These are phyloP conservation scores for Hydriomena furcata DNA, from an alignment of 2,888 invertebrate genomes.

Conservation along the genomic window DNA sequence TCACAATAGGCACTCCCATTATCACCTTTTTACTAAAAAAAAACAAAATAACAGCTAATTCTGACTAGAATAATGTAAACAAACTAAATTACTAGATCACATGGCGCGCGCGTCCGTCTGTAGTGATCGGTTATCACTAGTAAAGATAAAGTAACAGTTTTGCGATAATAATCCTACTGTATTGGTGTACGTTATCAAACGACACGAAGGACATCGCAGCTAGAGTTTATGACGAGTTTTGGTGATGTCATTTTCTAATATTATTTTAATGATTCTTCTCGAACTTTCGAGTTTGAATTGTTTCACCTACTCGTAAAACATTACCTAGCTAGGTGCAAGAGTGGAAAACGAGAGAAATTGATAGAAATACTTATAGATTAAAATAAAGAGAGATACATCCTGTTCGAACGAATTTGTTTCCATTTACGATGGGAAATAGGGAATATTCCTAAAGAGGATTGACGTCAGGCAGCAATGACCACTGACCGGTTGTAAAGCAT, in stretches of 20 bases:
- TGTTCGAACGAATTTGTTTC: too few species aligned
- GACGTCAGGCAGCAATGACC: too few species aligned
- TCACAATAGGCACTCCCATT: conserved; percentile 75
- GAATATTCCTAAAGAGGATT: too few species aligned
- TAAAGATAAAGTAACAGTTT: conserved; percentile 22
- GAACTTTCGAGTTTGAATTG: too few species aligned
- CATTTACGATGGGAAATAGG: too few species aligned
- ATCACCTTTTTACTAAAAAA: conserved; percentile 14
- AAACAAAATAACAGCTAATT: conserved; percentile 7
- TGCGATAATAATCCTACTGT: conserved; percentile 19
- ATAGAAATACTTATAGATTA: too few species aligned
- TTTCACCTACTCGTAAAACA: too few species aligned
- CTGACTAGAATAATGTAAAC: conserved; percentile 30
- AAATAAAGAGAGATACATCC: too few species aligned
- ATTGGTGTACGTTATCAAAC: conserved; percentile 9
- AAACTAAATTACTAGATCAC: conserved; percentile 20
- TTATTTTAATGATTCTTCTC: neutral
- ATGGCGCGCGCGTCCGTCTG: conserved; percentile 20
- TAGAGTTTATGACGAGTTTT: too few species aligned
- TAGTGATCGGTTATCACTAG: conserved; percentile 30
- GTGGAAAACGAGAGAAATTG: too few species aligned
- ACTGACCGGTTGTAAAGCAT: too few species aligned
- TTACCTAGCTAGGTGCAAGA: too few species aligned
- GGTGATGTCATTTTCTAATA: conserved; percentile 1
- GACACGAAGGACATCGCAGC: conserved; percentile 11